phyloP scores from a whole-genome alignment of 2,113 vertebrate genomes.

The Spermophilus dauricus region DNA sequence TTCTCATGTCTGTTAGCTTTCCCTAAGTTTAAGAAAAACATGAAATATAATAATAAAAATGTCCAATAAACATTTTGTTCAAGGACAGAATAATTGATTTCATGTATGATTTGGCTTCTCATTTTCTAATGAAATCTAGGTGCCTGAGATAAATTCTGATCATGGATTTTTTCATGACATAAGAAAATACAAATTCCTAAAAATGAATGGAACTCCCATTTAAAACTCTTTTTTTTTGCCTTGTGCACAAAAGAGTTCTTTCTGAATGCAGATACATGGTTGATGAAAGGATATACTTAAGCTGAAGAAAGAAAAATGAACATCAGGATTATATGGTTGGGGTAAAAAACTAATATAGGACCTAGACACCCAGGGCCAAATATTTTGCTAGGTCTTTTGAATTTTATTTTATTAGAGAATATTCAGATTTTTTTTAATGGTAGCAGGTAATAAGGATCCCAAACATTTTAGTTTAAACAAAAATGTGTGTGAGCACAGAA shows the following conservation, averaged over 20 bases:
- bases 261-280: background rate
- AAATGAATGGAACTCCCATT: background rate
- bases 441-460: background rate
- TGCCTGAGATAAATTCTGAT: background rate
- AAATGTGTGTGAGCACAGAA: background rate
- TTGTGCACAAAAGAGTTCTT: background rate
- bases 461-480: background rate
- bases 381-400: background rate
- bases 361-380: background rate
- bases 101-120: background rate
- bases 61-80: background rate
- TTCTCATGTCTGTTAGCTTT: no score
- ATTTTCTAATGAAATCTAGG: background rate
- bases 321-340: background rate
- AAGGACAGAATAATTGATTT: background rate
- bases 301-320: background rate
- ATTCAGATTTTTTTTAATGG: background rate
- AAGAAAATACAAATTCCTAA: conserved; percentile 39
- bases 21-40: background rate
- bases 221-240: background rate
- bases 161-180: background rate
- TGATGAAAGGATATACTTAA: background rate
- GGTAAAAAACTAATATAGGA: background rate
- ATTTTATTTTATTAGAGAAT: conserved; percentile 6
- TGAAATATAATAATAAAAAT: background rate